phyloP scores from a whole-genome alignment of 1,140 invertebrate genomes.

The Dinoponera quadriceps region DNA sequence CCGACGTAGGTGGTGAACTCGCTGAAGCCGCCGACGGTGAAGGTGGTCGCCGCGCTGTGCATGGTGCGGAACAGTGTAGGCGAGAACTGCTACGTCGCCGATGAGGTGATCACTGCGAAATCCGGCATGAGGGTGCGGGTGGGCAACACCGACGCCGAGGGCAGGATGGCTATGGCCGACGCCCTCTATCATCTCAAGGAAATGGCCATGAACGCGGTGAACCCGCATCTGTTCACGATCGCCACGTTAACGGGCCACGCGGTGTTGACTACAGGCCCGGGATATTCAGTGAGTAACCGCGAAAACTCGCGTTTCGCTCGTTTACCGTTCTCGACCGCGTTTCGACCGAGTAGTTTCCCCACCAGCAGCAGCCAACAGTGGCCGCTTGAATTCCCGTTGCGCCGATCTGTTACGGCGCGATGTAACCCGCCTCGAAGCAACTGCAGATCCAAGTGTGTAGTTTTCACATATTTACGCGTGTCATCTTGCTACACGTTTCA shows the following conservation, averaged over 20 bases:
- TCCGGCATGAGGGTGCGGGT: conserved; percentile 94
- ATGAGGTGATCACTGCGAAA: conserved; percentile 95
- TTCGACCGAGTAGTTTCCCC: neutral
- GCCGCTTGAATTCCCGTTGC: neutral
- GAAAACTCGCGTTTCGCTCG: neutral
- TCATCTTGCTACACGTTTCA: too few relatives aligned
- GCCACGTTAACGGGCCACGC: conserved; percentile 98
- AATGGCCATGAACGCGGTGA: conserved; percentile 88
- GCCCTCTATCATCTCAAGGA: conserved; percentile 93
- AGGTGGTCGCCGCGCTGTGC: conserved; percentile 94
- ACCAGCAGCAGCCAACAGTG: neutral
- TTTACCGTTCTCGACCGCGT: neutral
- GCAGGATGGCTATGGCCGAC: conserved; percentile 98
- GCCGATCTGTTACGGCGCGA: neutral
- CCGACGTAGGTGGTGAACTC: conserved; percentile 86
- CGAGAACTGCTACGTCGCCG: conserved; percentile 95
- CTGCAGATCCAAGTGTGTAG: too few relatives aligned
- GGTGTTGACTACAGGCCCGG: conserved; percentile 90
- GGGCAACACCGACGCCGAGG: conserved; percentile 98
- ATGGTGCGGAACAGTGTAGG: conserved; percentile 97
- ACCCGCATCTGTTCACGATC: conserved; percentile 97
- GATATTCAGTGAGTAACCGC: conserved; percentile 90
- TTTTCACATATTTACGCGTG: too few relatives aligned
- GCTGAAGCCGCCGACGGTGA: conserved; percentile 92
- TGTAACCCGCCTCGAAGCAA: neutral